Base-by-base conservation (phyloP, 2,113 vertebrate species). In the Rostratula benghalensis region DNA sequence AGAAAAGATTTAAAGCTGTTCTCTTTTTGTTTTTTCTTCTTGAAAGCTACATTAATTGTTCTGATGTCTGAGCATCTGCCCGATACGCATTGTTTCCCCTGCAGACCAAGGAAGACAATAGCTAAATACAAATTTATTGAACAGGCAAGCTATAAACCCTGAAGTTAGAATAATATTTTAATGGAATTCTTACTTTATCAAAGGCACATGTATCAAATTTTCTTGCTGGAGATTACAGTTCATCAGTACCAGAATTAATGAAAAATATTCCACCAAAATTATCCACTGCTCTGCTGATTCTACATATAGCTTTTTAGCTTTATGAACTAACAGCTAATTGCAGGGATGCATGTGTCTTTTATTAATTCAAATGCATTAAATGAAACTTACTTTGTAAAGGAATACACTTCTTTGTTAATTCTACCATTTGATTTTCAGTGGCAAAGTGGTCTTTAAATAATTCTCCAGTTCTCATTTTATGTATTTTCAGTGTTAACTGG, bases 111-210 rank as follows among this genome's bases (percentile, higher is more conserved):
- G 73, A 81, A 89, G 90, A 77, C 48, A 37, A 92, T 89, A 87
- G 88, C 80, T 93, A 95, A 95, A 95, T 84, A 94, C 77, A 95
- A 92, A 94, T 97, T 93, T 96, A 92, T 94, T 94, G 92, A 94
- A 92, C 7, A 16, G 31, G 11, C 53, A 65, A 95, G 69, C 83
- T 89, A 84, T 95, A 91, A 95, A 79, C 77, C 25, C 61, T 41
- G 76, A 93, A 91, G 59, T 95, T 87, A 82, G 65, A 37, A 65
- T n/a, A 69, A 22, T 82, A 94, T 91, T 96, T 94, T 84, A 84
- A 75, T 92, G 61, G 73, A 60, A 76, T 94, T 94, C 65, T 43
- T 68, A 79, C 77, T 93, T 96, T 61, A 61, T 78, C 67, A 89
- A 84, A 91, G 65, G n/a, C 17, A 50, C 6, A 3, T 1, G 6